A percentile compares a stretch with the other conserved stretches of the same genome.
Evolutionary conservation across 2,113 vertebrate species (phyloP).

Genomic region (Neogale vison): DNA sequence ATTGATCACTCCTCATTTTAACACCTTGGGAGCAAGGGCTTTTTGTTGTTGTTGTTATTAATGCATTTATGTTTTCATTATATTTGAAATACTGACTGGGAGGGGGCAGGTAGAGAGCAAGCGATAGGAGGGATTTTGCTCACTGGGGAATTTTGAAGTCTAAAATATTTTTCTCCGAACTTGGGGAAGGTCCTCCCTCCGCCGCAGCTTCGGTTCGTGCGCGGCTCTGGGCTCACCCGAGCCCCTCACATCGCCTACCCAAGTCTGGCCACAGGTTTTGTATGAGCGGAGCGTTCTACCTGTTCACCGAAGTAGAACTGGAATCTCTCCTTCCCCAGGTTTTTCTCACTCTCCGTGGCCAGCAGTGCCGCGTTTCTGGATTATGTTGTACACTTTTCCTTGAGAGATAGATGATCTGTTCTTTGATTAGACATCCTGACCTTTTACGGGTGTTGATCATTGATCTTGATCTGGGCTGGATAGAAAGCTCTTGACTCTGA

Average conservation of each 20-base stretch:
- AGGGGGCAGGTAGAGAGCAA: too few relatives aligned
- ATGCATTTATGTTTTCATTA: not conserved
- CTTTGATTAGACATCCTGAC: slow-evolving; percentile 74
- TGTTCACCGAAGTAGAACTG: slow-evolving; percentile 11
- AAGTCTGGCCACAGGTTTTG: not conserved
- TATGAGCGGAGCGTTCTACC: not conserved
- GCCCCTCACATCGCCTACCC: accelerated
- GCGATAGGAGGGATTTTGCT: not conserved
- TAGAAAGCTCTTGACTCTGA: slow-evolving; percentile 77
- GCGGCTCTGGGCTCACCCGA: not conserved
- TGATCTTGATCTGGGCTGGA: slow-evolving; percentile 62
- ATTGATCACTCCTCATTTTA: not conserved
- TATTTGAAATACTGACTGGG: not conserved
- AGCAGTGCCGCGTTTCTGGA: not conserved
- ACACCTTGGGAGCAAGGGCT: not conserved
- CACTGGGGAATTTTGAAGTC: not conserved
- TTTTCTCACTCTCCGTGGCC: not conserved
- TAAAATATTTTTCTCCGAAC: not conserved
- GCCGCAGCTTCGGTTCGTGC: accelerated
- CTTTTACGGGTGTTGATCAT: slow-evolving; percentile 77
- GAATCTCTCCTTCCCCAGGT: not conserved
- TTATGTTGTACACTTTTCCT: slow-evolving; percentile 46
- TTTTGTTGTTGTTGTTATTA: not conserved
- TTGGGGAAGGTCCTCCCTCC: accelerated
- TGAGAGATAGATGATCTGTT: not conserved